phyloP scores from a whole-genome alignment of 2,113 vertebrate genomes.

The Sphaerodactylus townsendi region DNA sequence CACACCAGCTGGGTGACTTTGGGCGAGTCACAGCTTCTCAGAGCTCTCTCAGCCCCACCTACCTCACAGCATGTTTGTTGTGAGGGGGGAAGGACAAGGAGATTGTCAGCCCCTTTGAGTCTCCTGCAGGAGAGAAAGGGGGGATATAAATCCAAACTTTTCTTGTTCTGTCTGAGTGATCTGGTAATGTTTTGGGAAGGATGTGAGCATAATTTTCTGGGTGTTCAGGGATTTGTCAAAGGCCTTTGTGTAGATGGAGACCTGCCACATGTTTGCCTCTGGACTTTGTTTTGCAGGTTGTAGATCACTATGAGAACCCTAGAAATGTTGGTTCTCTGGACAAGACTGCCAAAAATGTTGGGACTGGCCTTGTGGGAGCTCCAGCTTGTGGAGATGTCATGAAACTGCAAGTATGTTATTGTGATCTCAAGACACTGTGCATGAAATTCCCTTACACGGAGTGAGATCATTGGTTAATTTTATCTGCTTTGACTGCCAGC shows the following conservation, averaged over 20 bases:
- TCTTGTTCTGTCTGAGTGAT: background rate
- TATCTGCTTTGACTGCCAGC: too few species aligned
- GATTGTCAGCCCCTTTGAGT: too few species aligned
- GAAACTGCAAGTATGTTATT: constrained; percentile 88
- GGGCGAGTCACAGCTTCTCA: too few species aligned
- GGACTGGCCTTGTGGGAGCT: constrained; percentile 94
- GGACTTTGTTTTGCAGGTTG: constrained; percentile 79
- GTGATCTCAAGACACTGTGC: background rate
- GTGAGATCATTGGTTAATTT: too few species aligned
- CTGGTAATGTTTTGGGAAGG: background rate
- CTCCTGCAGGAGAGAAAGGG: too few species aligned
- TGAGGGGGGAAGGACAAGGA: too few species aligned
- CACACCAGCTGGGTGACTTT: too few species aligned
- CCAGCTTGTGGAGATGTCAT: constrained; percentile 97
- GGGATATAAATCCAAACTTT: too few species aligned
- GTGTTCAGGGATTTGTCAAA: background rate
- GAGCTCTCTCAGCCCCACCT: too few species aligned
- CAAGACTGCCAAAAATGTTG: constrained; percentile 90
- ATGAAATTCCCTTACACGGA: too few species aligned
- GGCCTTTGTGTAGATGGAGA: background rate
- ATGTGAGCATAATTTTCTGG: background rate
- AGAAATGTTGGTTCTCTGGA: constrained; percentile 93
- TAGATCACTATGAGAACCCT: constrained; percentile 98
- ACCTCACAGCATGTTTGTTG: too few species aligned
- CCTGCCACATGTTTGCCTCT: background rate